Conservation (phyloP, 2,113 vertebrate genomes). For the Sturnus vulgaris region DNA sequence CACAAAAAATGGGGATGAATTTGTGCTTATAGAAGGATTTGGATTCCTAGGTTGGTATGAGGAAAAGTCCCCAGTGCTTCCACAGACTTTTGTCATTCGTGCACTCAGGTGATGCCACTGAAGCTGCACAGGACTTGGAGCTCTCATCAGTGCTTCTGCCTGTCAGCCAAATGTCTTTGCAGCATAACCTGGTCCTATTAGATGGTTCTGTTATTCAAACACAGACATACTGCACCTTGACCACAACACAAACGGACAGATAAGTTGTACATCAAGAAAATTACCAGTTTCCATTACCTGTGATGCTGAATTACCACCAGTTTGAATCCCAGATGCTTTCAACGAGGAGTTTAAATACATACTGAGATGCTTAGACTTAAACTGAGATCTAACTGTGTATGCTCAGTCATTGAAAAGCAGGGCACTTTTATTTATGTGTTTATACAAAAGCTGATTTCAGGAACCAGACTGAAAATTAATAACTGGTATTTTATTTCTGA, state of each 20-base stretch:
- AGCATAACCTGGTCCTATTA: not conserved
- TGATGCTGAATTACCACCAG: not conserved
- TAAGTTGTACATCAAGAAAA: not conserved
- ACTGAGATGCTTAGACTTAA: not conserved
- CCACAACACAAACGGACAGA: not conserved
- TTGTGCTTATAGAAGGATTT: not conserved
- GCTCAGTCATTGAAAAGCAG: not conserved
- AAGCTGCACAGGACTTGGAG: not conserved
- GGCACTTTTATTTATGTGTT: not conserved
- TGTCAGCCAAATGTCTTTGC: not conserved
- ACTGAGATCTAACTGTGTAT: not conserved
- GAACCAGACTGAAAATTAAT: not conserved
- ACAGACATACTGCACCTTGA: not conserved
- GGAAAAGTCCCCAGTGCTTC: not conserved
- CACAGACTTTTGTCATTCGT: not conserved
- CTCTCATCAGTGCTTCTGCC: not conserved
- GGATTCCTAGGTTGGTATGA: accelerated
- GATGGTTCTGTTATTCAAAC: not conserved
- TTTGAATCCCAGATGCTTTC: not conserved
- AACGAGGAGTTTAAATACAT: not conserved
- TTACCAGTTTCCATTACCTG: not conserved
- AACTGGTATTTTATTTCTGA: not conserved
- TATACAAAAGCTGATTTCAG: not conserved
- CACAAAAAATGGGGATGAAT: accelerated
- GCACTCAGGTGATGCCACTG: not conserved